These are phyloP conservation scores for Scatophagus argus DNA, from an alignment of 2,113 vertebrate genomes.

Conservation along the genomic window DNA sequence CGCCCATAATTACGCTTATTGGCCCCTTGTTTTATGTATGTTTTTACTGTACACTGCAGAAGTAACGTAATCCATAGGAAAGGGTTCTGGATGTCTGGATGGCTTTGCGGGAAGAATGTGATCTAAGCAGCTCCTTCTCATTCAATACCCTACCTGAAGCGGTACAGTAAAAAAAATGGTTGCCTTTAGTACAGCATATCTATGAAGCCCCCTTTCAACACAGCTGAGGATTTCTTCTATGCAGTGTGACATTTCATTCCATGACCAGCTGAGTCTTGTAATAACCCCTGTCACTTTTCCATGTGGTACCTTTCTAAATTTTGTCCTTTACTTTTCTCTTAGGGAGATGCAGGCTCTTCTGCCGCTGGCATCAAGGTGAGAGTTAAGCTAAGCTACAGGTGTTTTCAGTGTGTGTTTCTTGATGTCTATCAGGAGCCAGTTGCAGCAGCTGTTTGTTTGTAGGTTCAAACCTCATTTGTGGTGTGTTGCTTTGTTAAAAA, in stretches of 20 bases:
- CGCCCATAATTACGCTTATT: constrained; percentile 74
- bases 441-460: neutral
- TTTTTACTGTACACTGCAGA: constrained; percentile 71
- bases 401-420: neutral
- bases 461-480: neutral
- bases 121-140: constrained; percentile 32
- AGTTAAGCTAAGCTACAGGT: neutral
- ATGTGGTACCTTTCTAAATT: neutral
- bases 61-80: constrained; percentile 40
- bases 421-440: neutral
- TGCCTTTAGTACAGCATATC: constrained; percentile 27
- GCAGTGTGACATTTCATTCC: constrained; percentile 55
- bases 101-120: constrained; percentile 37
- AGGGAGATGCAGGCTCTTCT: constrained; percentile 97
- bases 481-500: neutral
- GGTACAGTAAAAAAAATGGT: constrained; percentile 30
- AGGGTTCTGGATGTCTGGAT: constrained; percentile 43
- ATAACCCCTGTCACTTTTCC: constrained; percentile 1
- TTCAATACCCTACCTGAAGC: constrained; percentile 42
- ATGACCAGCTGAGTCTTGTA: constrained; percentile 9
- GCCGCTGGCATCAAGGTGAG: constrained; percentile 98
- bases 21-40: constrained; percentile 77
- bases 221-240: constrained; percentile 40
- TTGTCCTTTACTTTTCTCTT: neutral
- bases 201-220: constrained; percentile 22